Percentiles rank a stretch among this genome's conserved stretches.
These are phyloP conservation scores for Moxostoma hubbsi DNA, from an alignment of 2,797 vertebrate genomes.

Conservation along the genomic window DNA sequence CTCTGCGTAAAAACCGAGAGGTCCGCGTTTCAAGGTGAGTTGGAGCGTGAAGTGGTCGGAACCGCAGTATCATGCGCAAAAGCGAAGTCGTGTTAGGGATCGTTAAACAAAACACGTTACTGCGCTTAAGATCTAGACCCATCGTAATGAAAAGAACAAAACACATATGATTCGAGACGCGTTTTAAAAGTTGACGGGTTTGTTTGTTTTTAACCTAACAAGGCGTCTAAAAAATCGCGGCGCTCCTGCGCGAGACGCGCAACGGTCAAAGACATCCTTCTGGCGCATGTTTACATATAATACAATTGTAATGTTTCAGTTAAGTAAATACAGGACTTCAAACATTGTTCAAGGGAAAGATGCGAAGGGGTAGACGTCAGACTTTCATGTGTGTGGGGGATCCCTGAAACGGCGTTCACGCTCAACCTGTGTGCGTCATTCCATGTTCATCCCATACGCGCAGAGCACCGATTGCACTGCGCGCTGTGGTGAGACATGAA, in stretches of 20 bases:
- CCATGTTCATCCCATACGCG: slow-evolving; percentile 20
- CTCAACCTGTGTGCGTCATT: slow-evolving; percentile 38
- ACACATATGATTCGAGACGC: no score
- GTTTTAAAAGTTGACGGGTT: no score
- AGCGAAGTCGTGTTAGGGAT: slow-evolving; percentile 63
- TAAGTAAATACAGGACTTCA: not conserved
- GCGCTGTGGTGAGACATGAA: not conserved
- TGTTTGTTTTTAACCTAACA: no score
- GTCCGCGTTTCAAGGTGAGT: slow-evolving; percentile 90
- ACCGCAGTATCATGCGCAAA: slow-evolving; percentile 99
- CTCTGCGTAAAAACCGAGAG: slow-evolving; percentile 60
- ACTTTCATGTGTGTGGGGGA: not conserved
- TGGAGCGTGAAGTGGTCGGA: slow-evolving; percentile 83
- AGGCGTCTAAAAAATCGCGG: no score
- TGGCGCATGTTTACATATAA: no score
- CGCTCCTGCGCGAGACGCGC: no score
- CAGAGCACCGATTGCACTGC: slow-evolving; percentile 16
- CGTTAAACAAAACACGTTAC: no score
- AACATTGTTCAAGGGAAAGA: slow-evolving; percentile 3
- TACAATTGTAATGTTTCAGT: no score
- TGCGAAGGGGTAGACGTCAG: slow-evolving; percentile 20
- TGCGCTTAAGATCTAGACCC: no score
- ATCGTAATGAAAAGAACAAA: no score
- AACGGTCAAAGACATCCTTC: no score
- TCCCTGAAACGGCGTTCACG: not conserved